These are phyloP conservation scores for Aselliscus stoliczkanus DNA, from an alignment of 2,797 vertebrate species.

Conservation along the genomic window DNA sequence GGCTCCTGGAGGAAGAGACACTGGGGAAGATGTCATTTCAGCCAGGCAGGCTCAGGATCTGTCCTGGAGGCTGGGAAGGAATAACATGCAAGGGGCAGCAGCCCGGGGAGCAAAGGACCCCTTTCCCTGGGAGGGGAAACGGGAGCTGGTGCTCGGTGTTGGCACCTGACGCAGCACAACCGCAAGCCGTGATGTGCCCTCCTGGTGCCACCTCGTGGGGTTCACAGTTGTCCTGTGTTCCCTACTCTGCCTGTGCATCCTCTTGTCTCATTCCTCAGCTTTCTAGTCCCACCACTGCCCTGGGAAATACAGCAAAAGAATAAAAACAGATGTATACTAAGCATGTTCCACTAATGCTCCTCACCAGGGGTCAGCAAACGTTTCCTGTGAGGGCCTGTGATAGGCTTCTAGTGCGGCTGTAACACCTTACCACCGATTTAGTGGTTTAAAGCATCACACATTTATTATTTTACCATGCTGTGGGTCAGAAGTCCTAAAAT, in stretches of 20 bases:
- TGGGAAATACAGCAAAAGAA: not conserved
- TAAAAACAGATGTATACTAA: not conserved
- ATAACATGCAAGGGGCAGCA: not conserved
- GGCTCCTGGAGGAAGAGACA: not conserved
- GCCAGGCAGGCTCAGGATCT: not conserved
- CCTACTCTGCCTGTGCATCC: no score
- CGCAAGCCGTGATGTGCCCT: not conserved
- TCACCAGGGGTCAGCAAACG: not conserved
- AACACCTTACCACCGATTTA: not conserved
- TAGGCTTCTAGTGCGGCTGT: not conserved
- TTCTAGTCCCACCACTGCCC: not conserved
- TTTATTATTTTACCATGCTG: not conserved
- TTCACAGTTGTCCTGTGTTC: not conserved
- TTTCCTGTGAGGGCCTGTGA: not conserved
- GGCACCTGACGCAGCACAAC: not conserved
- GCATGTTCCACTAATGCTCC: not conserved
- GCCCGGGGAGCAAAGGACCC: not conserved
- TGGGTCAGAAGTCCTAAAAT: not conserved
- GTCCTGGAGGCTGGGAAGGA: not conserved
- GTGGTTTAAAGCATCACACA: not conserved
- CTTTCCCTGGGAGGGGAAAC: not conserved
- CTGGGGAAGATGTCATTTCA: not conserved
- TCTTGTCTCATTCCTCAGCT: not conserved
- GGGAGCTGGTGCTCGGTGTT: not conserved
- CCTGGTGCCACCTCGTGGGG: not conserved